These are phyloP conservation scores for Phaethon lepturus DNA, from an alignment of 2,113 vertebrate species.

Conservation along the genomic window DNA sequence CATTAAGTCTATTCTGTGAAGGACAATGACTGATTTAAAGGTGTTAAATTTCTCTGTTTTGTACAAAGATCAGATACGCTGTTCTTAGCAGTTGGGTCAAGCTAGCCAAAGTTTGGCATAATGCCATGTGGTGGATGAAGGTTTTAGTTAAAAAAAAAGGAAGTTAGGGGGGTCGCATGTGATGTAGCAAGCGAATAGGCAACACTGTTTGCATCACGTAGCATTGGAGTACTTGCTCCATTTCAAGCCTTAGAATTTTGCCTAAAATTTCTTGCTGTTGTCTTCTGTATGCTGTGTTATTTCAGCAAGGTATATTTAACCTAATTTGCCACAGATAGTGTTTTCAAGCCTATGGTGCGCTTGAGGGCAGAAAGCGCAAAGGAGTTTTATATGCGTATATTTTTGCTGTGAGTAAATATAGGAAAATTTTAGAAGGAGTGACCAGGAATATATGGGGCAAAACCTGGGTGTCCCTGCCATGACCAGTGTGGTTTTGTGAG, in stretches of 20 bases:
- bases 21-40: not conserved
- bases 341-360: not conserved
- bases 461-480: accelerated
- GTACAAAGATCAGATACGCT: not conserved
- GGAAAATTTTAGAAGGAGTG: not conserved
- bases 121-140: accelerated
- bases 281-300: not conserved
- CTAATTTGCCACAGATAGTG: too few species aligned
- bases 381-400: accelerated
- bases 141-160: not conserved
- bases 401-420: not conserved
- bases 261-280: too few species aligned
- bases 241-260: not conserved
- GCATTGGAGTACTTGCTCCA: not conserved
- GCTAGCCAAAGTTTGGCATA: not conserved
- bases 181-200: too few species aligned
- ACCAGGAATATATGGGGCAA: not conserved
- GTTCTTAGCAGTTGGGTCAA: accelerated
- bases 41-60: accelerated
- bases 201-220: accelerated
- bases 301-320: not conserved
- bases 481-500: accelerated
- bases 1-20: not conserved
- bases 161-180: not conserved
- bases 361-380: not conserved